Evolutionary conservation across 2,888 invertebrate genomes (phyloP).

Genomic region (Silvanus unidentatus): DNA sequence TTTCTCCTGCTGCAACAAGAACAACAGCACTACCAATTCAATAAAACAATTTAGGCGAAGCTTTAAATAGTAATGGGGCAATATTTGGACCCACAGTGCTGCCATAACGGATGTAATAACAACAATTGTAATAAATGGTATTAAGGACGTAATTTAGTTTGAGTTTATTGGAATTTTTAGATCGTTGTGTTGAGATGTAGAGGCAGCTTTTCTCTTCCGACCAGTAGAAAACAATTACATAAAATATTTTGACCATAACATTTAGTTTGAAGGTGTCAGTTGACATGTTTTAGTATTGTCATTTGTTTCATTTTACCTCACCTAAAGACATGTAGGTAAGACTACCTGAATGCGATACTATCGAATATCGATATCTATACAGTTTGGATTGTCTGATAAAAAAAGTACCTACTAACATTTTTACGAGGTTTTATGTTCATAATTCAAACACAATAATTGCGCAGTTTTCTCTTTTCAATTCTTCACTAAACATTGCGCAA

Average conservation of each 20-base stretch:
- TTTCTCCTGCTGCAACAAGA: background rate
- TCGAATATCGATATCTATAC: background rate
- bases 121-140: too few species aligned
- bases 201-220: background rate
- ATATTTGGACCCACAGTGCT: background rate
- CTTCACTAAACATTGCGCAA: too few species aligned
- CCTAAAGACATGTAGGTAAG: background rate
- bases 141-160: too few species aligned
- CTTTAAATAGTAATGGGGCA: background rate
- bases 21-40: background rate
- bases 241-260: conserved; percentile 3
- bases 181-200: too few species aligned
- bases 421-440: too few species aligned
- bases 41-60: too few species aligned
- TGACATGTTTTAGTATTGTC: conserved; percentile 1
- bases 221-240: conserved; percentile 1
- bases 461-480: too few species aligned
- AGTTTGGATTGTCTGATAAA: too few species aligned
- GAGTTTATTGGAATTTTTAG: too few species aligned
- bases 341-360: background rate
- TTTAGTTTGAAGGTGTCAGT: conserved; percentile 1
- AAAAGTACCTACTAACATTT: too few species aligned
- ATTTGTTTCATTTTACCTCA: conserved; percentile 1
- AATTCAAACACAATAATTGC: too few species aligned
- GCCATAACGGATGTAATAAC: too few species aligned